These are phyloP conservation scores for Vanessa atalanta DNA, from an alignment of 1,140 invertebrate species.

Conservation along the genomic window DNA sequence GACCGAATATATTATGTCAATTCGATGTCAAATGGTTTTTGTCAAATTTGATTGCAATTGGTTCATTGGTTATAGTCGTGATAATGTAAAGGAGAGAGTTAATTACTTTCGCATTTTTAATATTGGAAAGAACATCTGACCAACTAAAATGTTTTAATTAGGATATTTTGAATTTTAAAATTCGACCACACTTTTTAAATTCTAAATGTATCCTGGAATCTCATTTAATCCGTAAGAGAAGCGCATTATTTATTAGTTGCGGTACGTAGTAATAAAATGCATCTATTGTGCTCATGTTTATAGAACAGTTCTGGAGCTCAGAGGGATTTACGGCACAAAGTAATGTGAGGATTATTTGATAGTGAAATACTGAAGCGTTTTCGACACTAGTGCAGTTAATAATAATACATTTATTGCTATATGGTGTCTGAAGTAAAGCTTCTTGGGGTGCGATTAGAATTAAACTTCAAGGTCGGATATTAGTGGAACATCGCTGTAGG, in stretches of 20 bases:
- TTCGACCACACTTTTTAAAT: background rate
- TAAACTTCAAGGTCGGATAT: too few relatives aligned
- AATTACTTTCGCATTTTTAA: too few relatives aligned
- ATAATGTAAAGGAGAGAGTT: too few relatives aligned
- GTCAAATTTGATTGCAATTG: too few relatives aligned
- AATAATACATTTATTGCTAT: background rate
- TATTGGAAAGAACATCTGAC: too few relatives aligned
- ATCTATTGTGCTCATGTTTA: background rate
- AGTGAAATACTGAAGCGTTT: background rate
- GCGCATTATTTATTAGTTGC: background rate
- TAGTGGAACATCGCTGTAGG: too few relatives aligned
- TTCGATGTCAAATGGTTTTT: too few relatives aligned
- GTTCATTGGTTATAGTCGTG: too few relatives aligned
- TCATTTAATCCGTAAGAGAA: background rate
- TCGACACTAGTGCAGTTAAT: background rate
- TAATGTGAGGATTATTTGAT: slow-evolving; percentile 6
- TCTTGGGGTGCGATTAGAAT: background rate
- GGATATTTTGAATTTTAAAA: background rate
- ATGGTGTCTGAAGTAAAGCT: background rate
- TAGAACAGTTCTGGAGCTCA: background rate
- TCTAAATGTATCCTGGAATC: background rate
- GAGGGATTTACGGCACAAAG: background rate
- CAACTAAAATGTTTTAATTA: too few relatives aligned
- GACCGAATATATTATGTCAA: too few relatives aligned
- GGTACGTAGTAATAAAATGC: slow-evolving; percentile 7